Conservation (phyloP, 2,888 invertebrate genomes). For the Deilephila porcellus region DNA sequence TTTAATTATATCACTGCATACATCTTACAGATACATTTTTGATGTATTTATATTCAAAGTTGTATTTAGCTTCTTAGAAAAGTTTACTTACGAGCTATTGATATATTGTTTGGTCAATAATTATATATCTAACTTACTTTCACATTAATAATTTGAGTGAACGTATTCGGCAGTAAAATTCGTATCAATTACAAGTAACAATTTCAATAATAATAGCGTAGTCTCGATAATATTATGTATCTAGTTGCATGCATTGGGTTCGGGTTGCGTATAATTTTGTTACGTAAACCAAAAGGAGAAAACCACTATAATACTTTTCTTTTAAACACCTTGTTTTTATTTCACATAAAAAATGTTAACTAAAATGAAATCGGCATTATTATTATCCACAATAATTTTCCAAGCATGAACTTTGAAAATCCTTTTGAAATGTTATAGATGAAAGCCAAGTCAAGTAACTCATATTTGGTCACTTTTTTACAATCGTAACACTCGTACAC, state of each 20-base stretch:
- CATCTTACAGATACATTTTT: too few relatives aligned
- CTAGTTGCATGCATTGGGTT: not conserved
- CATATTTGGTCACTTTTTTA: too few relatives aligned
- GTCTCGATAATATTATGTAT: not conserved
- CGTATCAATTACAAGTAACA: constrained; percentile 6
- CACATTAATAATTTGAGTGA: not conserved
- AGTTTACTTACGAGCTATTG: not conserved
- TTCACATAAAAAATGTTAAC: too few relatives aligned
- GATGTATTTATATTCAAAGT: too few relatives aligned
- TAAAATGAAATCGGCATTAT: too few relatives aligned
- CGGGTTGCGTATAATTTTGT: not conserved
- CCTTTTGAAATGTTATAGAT: too few relatives aligned
- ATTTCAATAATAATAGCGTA: constrained; percentile 4
- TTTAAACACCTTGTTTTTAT: too few relatives aligned
- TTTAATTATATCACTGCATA: too few relatives aligned
- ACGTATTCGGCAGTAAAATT: not conserved
- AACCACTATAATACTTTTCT: not conserved
- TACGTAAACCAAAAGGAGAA: not conserved
- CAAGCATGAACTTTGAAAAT: too few relatives aligned
- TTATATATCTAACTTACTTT: constrained; percentile 8
- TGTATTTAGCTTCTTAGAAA: not conserved
- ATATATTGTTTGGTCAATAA: not conserved
- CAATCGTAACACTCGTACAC: too few relatives aligned
- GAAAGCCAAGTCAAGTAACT: too few relatives aligned
- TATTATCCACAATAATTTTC: too few relatives aligned